These are phyloP conservation scores for Nyctibius bracteatus DNA, from an alignment of 2,113 vertebrate genomes.

Conservation along the genomic window DNA sequence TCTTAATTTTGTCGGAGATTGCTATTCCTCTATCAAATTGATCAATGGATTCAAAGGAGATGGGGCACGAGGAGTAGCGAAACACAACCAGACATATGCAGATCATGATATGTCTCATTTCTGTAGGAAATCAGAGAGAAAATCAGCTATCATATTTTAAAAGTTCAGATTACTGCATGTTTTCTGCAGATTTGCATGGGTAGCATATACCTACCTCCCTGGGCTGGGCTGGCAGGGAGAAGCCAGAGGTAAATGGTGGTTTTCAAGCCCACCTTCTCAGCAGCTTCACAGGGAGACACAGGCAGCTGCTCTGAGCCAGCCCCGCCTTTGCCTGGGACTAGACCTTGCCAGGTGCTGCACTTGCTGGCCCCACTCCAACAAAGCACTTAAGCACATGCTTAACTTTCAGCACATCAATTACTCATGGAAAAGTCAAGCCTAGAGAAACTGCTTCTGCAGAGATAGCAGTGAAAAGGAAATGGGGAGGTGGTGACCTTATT, in stretches of 20 bases:
- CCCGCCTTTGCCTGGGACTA: neutral
- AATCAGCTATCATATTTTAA: neutral
- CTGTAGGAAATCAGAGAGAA: neutral
- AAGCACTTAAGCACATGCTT: constrained; percentile 51
- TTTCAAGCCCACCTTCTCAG: neutral
- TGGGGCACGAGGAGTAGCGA: neutral
- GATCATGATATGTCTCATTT: neutral
- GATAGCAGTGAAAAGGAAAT: constrained; percentile 40
- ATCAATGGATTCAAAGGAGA: neutral
- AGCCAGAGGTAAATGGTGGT: neutral
- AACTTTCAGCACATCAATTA: constrained; percentile 61
- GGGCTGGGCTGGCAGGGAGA: neutral
- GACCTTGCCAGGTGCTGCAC: constrained; percentile 14
- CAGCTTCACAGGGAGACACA: neutral
- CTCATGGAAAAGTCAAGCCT: constrained; percentile 23
- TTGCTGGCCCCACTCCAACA: constrained; percentile 31
- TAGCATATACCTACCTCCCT: neutral
- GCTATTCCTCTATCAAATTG: neutral
- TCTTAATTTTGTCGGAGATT: neutral
- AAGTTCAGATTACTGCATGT: neutral
- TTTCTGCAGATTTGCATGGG: neutral
- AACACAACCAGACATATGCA: neutral
- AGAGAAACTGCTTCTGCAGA: constrained; percentile 30
- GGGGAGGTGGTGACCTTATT: constrained; percentile 50
- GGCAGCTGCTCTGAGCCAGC: neutral